A percentile compares a stretch with the other conserved stretches of the same genome.
These are phyloP conservation scores for Drosophila birchii DNA, from an alignment of 2,888 invertebrate species.

Conservation along the genomic window DNA sequence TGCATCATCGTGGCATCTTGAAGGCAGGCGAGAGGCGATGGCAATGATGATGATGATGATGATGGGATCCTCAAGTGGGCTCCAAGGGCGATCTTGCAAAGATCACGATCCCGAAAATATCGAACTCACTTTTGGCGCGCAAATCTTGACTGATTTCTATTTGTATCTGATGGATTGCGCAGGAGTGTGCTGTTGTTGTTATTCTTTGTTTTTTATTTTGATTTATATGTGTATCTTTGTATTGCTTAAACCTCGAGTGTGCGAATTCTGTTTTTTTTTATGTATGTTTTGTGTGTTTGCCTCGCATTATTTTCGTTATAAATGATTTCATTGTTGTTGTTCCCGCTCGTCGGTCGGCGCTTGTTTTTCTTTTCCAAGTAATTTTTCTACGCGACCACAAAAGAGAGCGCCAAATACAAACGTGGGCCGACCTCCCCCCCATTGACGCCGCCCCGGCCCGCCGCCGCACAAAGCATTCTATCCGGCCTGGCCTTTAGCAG, in stretches of 20 bases:
- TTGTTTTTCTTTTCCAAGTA: constrained; percentile 69
- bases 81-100: constrained; percentile 36
- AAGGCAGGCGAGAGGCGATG: constrained; percentile 8
- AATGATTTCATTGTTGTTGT: constrained; percentile 74
- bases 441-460: constrained; percentile 3
- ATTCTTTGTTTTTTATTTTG: constrained; percentile 11
- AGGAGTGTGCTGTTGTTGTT: neutral
- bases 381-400: constrained; percentile 68
- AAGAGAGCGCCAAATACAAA: constrained; percentile 39
- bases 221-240: constrained; percentile 9
- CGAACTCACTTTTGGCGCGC: constrained; percentile 48
- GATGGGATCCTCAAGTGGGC: constrained; percentile 26
- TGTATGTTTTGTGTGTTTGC: constrained; percentile 25
- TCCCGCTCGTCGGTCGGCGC: constrained; percentile 60
- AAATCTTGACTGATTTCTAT: constrained; percentile 46
- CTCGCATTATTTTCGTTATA: constrained; percentile 58
- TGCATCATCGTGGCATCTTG: constrained; percentile 40
- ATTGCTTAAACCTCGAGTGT: constrained; percentile 19
- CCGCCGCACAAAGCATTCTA: constrained; percentile 44
- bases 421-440: constrained; percentile 39
- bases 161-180: constrained; percentile 8
- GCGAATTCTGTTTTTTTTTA: constrained; percentile 16
- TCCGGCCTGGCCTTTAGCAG: constrained; percentile 42
- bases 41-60: neutral
- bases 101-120: constrained; percentile 31